A percentile compares a stretch with the other conserved stretches of the same genome.
These are phyloP conservation scores for Mizuhopecten yessoensis DNA, from an alignment of 1,140 invertebrate species.

Conservation along the genomic window DNA sequence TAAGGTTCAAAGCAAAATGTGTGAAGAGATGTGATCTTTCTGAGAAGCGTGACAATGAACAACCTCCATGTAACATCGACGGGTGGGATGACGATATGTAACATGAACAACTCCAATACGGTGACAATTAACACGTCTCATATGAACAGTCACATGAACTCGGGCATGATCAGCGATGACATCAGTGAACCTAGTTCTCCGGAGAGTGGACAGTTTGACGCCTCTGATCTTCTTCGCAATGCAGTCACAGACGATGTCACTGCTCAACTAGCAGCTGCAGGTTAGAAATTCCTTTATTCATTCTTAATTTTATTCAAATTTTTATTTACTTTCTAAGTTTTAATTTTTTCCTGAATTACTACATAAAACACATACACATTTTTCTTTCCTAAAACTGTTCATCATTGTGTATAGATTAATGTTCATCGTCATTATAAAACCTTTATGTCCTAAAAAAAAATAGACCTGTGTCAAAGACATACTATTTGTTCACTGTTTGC, in stretches of 20 bases:
- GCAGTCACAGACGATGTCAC: slow-evolving; percentile 93
- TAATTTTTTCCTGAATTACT: too few species aligned
- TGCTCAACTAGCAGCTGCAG: slow-evolving; percentile 96
- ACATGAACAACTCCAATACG: slow-evolving; percentile 50
- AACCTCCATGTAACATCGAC: slow-evolving; percentile 50
- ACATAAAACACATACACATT: too few species aligned
- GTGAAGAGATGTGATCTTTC: neutral
- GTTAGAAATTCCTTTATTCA: slow-evolving; percentile 79
- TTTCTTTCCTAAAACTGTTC: too few species aligned
- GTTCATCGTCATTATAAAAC: neutral
- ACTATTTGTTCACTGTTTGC: neutral
- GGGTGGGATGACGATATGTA: slow-evolving; percentile 14
- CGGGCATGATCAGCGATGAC: slow-evolving; percentile 77
- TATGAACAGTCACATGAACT: slow-evolving; percentile 59
- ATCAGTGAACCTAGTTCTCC: slow-evolving; percentile 82
- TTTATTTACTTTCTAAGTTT: too few species aligned
- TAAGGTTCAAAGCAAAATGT: neutral
- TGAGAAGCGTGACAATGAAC: slow-evolving; percentile 41
- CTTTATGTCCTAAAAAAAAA: neutral
- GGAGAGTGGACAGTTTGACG: slow-evolving; percentile 83
- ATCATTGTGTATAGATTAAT: too few species aligned
- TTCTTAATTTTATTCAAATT: neutral
- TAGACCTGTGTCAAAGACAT: too few species aligned
- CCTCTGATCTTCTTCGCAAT: slow-evolving; percentile 82
- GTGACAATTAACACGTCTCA: slow-evolving; percentile 62